Percentiles rank a stretch among this genome's conserved stretches.
Conservation (phyloP, 1,140 invertebrate genomes). For the Orussus abietinus region DNA sequence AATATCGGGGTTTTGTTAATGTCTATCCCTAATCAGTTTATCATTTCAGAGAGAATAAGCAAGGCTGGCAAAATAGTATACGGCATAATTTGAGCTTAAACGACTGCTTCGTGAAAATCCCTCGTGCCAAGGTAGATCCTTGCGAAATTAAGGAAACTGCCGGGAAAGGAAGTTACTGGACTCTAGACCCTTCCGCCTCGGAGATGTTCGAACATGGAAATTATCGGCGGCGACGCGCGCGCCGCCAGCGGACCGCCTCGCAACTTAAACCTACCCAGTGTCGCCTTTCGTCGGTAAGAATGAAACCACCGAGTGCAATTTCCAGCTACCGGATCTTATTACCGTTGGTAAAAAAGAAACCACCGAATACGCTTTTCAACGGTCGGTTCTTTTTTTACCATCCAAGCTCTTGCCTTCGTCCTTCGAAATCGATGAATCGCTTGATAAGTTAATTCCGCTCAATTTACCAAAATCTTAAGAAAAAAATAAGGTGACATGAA, state of each 20-base stretch:
- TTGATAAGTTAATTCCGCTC: no score
- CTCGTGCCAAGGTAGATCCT: conserved; percentile 69
- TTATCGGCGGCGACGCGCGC: conserved; percentile 65
- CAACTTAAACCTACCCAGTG: conserved; percentile 1
- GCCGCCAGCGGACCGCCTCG: conserved; percentile 41
- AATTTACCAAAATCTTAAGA: no score
- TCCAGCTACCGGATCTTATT: no score
- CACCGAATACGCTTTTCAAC: no score
- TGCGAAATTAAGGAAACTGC: conserved; percentile 58
- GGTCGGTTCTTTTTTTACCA: no score
- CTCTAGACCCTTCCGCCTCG: conserved; percentile 74
- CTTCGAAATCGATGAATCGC: no score
- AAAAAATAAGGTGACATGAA: no score
- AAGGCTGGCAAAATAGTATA: conserved; percentile 84
- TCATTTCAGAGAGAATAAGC: conserved; percentile 74
- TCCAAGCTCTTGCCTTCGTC: no score
- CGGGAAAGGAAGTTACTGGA: conserved; percentile 84
- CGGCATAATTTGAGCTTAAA: conserved; percentile 87
- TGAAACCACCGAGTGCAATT: no score
- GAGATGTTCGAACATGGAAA: conserved; percentile 93
- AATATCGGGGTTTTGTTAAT: no score
- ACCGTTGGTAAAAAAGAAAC: no score
- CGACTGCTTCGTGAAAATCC: conserved; percentile 89
- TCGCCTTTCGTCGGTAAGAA: conserved; percentile 7
- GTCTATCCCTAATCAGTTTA: no score